Evolutionary conservation across 2,888 invertebrate species (phyloP), one percentile per base, ranked within the genome.

Genomic region (Andrena fulva): DNA sequence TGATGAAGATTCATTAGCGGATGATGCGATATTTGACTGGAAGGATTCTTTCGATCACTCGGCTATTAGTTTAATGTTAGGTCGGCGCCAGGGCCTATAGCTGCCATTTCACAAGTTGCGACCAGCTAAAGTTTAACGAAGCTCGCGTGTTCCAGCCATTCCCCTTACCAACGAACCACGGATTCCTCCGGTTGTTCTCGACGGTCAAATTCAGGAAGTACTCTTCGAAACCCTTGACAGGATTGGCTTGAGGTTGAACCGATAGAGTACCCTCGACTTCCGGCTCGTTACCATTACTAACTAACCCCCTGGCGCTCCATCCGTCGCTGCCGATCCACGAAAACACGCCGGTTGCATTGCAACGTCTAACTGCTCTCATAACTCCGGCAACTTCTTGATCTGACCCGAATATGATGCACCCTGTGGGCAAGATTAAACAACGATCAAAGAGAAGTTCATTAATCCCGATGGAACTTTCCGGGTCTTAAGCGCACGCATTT

Each of bases 251-350:
- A 0, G 99, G 99, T 91, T 99, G 99, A 0, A 99, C 98, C 10
- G 98, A 98, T 85, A 99, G 95, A 0, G 99, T 99, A n/a, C 99
- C 98, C 93, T 98, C 98, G 52, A 98, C 97, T 94, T 98, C 98
- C 0, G 96, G 95, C 93, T 98, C 98, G 93, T 98, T 98, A 85
- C 98, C 98, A 89, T 97, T 97, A 86, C 94, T 94, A 42, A 98
- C 98, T 84, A 98, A 95, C 70, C 97, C 96, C 64, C 99, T 94
- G 6, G 98, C 98, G 91, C 98, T 98, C 99, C 99, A 99, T 0
- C 99, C 99, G 91, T 99, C 99, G 42, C 98, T 98, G 0, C 99
- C 99, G 54, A 99, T 98, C 99, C 99, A 99, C 76, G 98, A 97
- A 95, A 99, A 99, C 71, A 96, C 95, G 6, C 97, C 97, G 0